Percentiles rank a stretch among this genome's conserved stretches.
Conservation (phyloP, 2,113 vertebrate genomes). For the Pithys albifrons region DNA sequence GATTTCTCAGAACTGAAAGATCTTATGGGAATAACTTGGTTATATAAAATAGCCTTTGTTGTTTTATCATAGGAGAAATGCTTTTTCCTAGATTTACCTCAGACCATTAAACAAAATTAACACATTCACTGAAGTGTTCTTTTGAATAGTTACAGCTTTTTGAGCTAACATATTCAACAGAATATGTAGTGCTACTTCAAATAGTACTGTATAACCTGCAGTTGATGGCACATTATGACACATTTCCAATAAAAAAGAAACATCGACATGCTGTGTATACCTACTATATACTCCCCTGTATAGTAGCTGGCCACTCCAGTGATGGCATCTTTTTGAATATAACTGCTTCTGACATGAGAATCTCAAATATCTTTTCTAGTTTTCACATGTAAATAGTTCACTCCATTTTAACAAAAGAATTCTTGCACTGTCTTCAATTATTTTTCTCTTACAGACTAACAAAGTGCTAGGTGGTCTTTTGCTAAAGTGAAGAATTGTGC, state of each 20-base stretch:
- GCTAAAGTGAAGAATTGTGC: background rate
- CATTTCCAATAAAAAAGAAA: background rate
- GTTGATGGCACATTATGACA: background rate
- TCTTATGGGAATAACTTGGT: background rate
- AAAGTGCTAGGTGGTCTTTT: background rate
- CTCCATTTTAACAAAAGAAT: background rate
- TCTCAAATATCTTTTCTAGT: background rate
- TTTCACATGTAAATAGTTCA: background rate
- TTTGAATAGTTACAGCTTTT: background rate
- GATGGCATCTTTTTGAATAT: background rate
- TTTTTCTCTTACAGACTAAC: background rate
- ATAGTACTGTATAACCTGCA: background rate
- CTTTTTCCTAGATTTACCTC: background rate
- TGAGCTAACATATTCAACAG: background rate
- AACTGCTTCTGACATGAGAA: background rate
- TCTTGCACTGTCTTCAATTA: background rate
- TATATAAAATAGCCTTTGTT: background rate
- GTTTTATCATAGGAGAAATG: background rate
- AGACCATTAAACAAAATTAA: background rate
- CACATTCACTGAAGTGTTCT: background rate
- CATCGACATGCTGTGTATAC: background rate
- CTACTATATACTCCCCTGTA: background rate
- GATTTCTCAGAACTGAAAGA: background rate
- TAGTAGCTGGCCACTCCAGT: background rate
- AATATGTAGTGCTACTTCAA: background rate